phyloP scores from a whole-genome alignment of 2,888 invertebrate species.

The Mimas tiliae region DNA sequence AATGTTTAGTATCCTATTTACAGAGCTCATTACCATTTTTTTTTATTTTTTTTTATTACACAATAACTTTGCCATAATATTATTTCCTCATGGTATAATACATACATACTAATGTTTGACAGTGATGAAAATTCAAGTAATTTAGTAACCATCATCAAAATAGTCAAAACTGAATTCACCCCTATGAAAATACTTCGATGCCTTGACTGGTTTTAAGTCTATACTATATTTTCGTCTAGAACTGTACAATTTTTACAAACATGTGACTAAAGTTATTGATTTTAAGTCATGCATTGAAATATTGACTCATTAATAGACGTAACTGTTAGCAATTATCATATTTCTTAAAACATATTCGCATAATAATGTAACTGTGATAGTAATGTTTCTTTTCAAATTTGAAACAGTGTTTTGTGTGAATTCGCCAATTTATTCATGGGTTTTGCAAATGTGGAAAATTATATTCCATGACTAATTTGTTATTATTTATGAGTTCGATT shows the following conservation, averaged over 20 bases:
- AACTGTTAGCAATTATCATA: not conserved
- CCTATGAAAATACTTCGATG: too few species aligned
- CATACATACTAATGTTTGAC: not conserved
- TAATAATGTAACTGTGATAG: not conserved
- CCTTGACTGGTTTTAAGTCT: too few species aligned
- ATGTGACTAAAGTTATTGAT: not conserved
- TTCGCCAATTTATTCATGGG: not conserved
- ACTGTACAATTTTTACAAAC: not conserved
- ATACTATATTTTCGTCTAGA: not conserved
- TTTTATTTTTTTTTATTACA: not conserved
- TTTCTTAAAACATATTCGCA: not conserved
- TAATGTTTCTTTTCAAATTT: not conserved
- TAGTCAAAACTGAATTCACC: too few species aligned
- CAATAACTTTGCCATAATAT: not conserved
- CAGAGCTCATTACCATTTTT: too few species aligned
- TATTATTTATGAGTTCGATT: slow-evolving; percentile 6
- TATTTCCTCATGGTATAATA: not conserved
- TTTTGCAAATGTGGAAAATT: not conserved
- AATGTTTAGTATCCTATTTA: slow-evolving; percentile 10
- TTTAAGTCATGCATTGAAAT: not conserved
- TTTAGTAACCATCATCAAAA: too few species aligned
- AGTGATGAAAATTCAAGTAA: too few species aligned
- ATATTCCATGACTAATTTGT: not conserved
- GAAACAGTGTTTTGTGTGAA: slow-evolving; percentile 3
- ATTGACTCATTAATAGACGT: not conserved